Base-by-base conservation (phyloP, 2,888 invertebrate species). In the Cryptocheilus praepositus region DNA sequence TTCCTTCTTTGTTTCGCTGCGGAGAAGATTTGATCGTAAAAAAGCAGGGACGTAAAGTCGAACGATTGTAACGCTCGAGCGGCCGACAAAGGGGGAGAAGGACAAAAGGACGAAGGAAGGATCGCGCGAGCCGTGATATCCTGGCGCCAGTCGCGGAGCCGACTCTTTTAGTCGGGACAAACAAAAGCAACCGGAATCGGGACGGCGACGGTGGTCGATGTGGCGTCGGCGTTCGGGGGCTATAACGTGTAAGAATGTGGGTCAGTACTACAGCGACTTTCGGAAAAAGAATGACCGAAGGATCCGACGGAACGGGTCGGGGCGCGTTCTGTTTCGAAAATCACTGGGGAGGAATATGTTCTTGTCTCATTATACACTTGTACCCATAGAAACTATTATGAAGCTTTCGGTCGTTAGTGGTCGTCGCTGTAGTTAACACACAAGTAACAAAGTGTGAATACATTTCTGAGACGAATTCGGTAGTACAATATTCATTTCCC, bases 81-180 rank as follows among this genome's bases (percentile, higher is more conserved):
- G 8, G 11, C 55, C 57, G 66, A 70, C 74, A 67, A 75, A 73
- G 53, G 63, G 46, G 45, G 52, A 71, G 69, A 46, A 59, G 46
- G 58, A 57, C 64, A 72, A 65, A 71, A 70, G 67, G 52, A 59
- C 63, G 56, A 49, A 54, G 49, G 54, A 51, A 49, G 45, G 58
- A 43, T 25, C 3, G 22, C 49, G 53, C 45, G 16, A 70, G 58
- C 58, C 70, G 74, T 63, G 75, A 77, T 75, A 73, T 81, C 76
- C 75, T 76, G 81, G 81, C 81, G 78, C 78, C 81, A 81, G 80
- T 76, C 74, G 67, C 59, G 58, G 65, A 57, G 22, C 64, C 57
- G 49, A 46, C 16, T 64, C 54, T 65, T 63, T n/a, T 58, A 52
- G 51, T 67, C 49, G 55, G 51, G 53, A 43, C 57, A 54, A 78